Base-by-base conservation (phyloP, 2,113 vertebrate genomes). In the Passer montanus region DNA sequence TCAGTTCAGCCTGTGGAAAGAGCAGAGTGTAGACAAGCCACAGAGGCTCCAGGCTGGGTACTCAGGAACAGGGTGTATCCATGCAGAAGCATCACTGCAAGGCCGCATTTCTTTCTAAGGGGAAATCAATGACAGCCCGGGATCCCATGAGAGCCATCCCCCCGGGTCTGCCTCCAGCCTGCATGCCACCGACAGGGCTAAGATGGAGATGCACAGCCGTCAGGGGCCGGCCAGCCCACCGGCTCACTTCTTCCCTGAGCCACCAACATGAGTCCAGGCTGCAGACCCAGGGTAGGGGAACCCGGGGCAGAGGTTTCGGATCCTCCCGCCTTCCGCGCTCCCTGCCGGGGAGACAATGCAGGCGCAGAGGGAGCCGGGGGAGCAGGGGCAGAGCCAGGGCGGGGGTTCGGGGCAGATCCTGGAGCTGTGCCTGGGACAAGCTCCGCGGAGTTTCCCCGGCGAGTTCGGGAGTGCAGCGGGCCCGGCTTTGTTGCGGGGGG, bases 291-390 rank as follows among this genome's bases (percentile, higher is more conserved):
- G 44, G 30, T 30, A 33, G 23, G 20, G 46, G 17, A 84, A 4
- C 4, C 47, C 30, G 14, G 26, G 17, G 44, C 47, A 47, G 23
- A 31, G 67, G 58, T 60, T 84, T 52, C 10, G 6, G 33, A 59
- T 39, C n/a, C 52, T 78, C 37, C 81, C 21, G 59, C 68, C 59
- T 47, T 37, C 59, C 55, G 27, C 74, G 46, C 84, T 94, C 64
- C 84, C 77, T 60, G 73, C 69, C 87, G 58, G 75, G 56, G 22
- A 78, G 60, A 94, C 87, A 92, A 89, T 95, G 95, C 84, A 84
- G 84, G 59, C 52, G 22, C 64, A 26, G 2, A 72, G 82, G 22
- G 52, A 35, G 31, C 41, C 10, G 21, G 21, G 39, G 63, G 28
- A 37, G 56, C 49, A 6, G 60, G 47, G 56, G 16, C 41, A 63